Conservation (phyloP, 2,888 invertebrate species). For the Acrocyrtus sp. region DNA sequence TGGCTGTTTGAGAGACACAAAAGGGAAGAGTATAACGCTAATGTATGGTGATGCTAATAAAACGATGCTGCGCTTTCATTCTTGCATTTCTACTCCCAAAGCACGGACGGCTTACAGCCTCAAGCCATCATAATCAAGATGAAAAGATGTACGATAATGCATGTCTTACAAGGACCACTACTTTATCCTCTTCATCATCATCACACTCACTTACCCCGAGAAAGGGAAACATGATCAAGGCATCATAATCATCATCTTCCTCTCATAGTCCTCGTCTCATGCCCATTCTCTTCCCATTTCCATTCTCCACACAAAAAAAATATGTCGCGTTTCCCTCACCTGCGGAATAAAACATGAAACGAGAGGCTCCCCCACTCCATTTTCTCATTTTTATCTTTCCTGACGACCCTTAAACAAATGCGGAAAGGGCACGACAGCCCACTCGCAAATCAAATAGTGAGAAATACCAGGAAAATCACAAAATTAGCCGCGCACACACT, state of each 20-base stretch:
- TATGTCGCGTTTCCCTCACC: neutral
- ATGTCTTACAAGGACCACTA: neutral
- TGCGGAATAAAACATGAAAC: neutral
- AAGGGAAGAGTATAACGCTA: too few species aligned
- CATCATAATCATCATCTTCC: too few species aligned
- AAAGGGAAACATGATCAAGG: neutral
- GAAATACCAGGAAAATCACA: neutral
- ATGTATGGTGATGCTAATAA: too few species aligned
- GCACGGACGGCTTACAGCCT: neutral
- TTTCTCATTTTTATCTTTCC: neutral
- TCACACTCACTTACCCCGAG: neutral
- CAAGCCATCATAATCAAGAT: neutral
- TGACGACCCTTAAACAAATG: neutral
- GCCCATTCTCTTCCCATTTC: neutral
- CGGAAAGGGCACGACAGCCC: neutral
- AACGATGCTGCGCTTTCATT: neutral
- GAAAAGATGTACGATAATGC: neutral
- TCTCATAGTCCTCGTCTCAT: too few species aligned
- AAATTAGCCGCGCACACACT: too few species aligned
- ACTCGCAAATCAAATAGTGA: neutral
- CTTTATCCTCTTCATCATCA: neutral
- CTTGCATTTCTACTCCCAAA: neutral
- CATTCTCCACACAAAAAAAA: neutral
- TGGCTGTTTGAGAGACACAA: too few species aligned
- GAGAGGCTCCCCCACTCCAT: neutral